Conservation (phyloP, 2,113 vertebrate species). For the Pachyramphus minor region DNA sequence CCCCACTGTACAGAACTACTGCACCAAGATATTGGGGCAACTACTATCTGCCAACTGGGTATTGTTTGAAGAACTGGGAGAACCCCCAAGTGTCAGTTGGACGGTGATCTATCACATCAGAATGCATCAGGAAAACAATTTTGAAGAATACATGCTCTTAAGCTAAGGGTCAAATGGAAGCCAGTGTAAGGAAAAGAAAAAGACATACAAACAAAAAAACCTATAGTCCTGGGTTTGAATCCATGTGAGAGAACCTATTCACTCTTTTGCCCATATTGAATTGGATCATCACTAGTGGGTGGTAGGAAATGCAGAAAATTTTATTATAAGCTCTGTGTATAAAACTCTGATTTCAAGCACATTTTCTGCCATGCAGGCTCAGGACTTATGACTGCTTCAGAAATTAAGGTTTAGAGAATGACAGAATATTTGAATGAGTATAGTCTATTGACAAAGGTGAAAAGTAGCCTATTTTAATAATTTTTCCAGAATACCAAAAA, state of each 20-base stretch:
- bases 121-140: neutral
- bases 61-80: neutral
- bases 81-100: neutral
- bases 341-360: neutral
- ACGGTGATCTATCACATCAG: neutral
- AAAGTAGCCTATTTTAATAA: neutral
- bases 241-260: neutral
- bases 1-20: neutral
- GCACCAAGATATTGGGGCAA: neutral
- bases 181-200: neutral
- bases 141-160: neutral
- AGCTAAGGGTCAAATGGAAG: neutral
- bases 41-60: neutral
- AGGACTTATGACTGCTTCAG: neutral
- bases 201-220: neutral
- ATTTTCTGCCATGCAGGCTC: neutral
- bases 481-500: constrained; percentile 18
- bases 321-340: neutral
- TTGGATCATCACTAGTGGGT: neutral
- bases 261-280: neutral
- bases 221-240: neutral
- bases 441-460: neutral
- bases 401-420: neutral
- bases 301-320: neutral
- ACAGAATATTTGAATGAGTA: neutral